Base-by-base conservation (phyloP, 2,113 vertebrate genomes). In the Nyctereutes procyonoides region DNA sequence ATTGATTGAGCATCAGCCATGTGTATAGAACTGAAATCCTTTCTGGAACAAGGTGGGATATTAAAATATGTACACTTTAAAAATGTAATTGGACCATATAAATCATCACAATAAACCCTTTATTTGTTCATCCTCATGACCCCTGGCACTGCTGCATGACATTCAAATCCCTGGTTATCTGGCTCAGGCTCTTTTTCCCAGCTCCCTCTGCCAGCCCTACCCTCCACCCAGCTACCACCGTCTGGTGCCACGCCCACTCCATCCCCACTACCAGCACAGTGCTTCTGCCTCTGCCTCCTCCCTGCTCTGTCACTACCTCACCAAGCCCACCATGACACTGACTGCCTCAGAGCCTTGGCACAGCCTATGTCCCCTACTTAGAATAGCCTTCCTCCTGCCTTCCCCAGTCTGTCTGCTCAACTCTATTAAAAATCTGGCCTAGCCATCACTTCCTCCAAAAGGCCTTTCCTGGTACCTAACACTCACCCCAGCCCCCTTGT, bases 161-260 rank as follows among this genome's bases (percentile, higher is more conserved):
- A 0, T 0, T 3, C 6, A 22, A 8, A 35, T 0, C 9, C 22
- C 20, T 4, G 11, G 32, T 43, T 14, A 9, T 2, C 55, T 0
- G 28, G 8, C 11, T 8, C 15, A n/a, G 12, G 4, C 43, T 90
- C 74, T 60, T 20, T 71, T 24, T 53, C 35, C 32, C 55, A n/a
- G 28, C 10, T 60, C 28, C 48, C 14, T 48, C 74, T 51, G 5
- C 26, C n/a, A 35, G n/a, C 0, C 0, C 20, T 8, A 0, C 5
- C 24, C 19, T 32, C 91, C 9, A 8, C 35, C 69, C 71, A 5
- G 26, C 51, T 1, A 4, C 38, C 22, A 15, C 38, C 6, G 15
- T 38, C 35, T 7, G 19, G 14, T 1, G 0, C 51, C 2, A 67
- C 1, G 1, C 5, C 77, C 20, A 7, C 63, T 30, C 63, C 53